Conservation (phyloP, 2,797 vertebrate species). For the Rhinoraja longicauda region DNA sequence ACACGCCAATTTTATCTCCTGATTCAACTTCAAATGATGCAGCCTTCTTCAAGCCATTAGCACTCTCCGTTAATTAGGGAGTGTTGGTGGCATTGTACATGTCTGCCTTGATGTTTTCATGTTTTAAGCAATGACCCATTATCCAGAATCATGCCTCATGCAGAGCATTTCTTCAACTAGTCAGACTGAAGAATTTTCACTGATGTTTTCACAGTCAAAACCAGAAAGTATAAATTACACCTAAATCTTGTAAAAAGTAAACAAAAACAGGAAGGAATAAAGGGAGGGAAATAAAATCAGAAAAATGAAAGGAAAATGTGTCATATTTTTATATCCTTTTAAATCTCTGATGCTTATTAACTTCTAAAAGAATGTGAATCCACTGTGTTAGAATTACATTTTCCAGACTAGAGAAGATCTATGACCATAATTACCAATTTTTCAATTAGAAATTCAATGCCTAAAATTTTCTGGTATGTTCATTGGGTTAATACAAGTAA, state of each 20-base stretch:
- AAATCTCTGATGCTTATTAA: too few species aligned
- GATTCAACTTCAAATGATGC: too few species aligned
- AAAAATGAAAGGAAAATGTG: background rate
- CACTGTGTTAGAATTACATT: background rate
- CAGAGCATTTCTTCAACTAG: background rate
- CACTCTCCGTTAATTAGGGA: background rate
- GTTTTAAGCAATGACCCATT: background rate
- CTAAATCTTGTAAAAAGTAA: background rate
- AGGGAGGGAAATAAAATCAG: background rate
- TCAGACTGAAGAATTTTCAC: background rate
- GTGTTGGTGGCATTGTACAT: too few species aligned
- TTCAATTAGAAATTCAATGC: background rate
- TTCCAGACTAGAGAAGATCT: background rate
- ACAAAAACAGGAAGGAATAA: background rate
- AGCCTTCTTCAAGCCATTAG: too few species aligned
- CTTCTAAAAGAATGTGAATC: too few species aligned
- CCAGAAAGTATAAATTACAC: background rate
- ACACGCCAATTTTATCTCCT: too few species aligned
- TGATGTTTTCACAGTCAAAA: background rate
- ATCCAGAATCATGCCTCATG: background rate
- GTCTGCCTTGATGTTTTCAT: background rate
- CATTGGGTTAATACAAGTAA: background rate
- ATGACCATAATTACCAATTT: background rate
- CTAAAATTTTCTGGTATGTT: background rate
- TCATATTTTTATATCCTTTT: too few species aligned